Conservation (phyloP, 2,888 invertebrate species). For the Agriopis marginaria region DNA sequence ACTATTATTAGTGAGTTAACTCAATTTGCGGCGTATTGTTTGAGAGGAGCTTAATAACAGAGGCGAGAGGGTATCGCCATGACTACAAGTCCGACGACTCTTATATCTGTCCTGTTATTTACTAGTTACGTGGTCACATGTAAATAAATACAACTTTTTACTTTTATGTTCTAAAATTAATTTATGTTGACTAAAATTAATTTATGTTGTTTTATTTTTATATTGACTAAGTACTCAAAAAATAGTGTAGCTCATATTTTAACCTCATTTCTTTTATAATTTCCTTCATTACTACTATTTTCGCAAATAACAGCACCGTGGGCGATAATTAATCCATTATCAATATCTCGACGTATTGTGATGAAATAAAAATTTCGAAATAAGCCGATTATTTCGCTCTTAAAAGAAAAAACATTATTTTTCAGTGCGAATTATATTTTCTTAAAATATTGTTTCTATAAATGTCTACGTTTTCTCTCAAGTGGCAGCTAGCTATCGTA, state of each 20-base stretch:
- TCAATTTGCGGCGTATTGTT: conserved; percentile 86
- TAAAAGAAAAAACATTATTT: conserved; percentile 7
- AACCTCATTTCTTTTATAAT: not conserved
- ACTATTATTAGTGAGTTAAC: conserved; percentile 85
- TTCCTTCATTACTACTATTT: not conserved
- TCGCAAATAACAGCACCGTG: conserved; percentile 27
- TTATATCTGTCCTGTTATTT: conserved; percentile 40
- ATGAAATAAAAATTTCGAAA: conserved; percentile 25
- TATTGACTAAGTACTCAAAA: no score
- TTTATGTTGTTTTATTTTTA: no score
- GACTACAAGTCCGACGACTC: conserved; percentile 67
- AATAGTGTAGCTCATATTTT: not conserved
- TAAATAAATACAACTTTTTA: not conserved
- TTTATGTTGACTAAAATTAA: no score
- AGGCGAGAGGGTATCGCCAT: conserved; percentile 77
- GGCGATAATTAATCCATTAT: conserved; percentile 44
- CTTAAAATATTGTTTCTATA: not conserved
- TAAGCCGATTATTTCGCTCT: conserved; percentile 12
- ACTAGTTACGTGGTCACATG: conserved; percentile 1
- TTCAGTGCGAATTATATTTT: not conserved
- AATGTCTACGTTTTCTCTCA: no score
- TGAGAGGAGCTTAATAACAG: conserved; percentile 84
- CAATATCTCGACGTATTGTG: conserved; percentile 22
- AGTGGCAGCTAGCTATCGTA: no score
- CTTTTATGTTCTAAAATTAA: no score